Evolutionary conservation across 1,140 invertebrate genomes (phyloP), one percentile per base, ranked within the genome.

Genomic region (Pentalonia nigronervosa): DNA sequence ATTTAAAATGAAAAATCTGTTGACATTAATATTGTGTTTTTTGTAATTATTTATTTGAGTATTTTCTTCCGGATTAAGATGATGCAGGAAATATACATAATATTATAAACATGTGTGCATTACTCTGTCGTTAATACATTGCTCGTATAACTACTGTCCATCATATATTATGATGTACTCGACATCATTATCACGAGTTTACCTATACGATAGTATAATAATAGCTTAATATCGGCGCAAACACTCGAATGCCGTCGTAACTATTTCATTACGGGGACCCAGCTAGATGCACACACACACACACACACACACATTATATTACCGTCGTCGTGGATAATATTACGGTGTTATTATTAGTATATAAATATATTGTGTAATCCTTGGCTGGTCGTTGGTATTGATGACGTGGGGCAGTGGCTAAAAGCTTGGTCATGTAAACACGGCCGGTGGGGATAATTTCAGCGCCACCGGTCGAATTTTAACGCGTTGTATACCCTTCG

Each of bases 381-480:
- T 86, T 67, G 11, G 60, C 60, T 20, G 86, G 86, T n/a, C 86
- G 53, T 76, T 67, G 30, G 76, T 47, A 50, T 36, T 50, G 47
- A 81, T 81, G 81, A 91, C 41, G 41, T 67, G 30, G 1, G 11
- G 45, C 84, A 36, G 2, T 83, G 21, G 25, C 76, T 83, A 92
- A 92, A 92, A 92, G 91, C 91, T 50, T 50, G 67, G n/a, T 8
- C 91, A 14, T 92, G 67, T 92, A 48, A 83, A 84, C 60, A 92
- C 91, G 91, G n/a, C 91, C 60, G 36, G 20, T 17, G 30, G 41
- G 90, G 45, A 76, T 91, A 81, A 91, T 91, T 91, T 91, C 60
- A n/a, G 30, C 41, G 36, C 90, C 67, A n/a, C 90, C 41, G 50
- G 89, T 60, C 53, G 36, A 90, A 67, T 91, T 67, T 67, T 91